Percentiles rank a stretch among this genome's conserved stretches.
These are phyloP conservation scores for Decapterus maruadsi DNA, from an alignment of 2,797 vertebrate genomes.

Conservation along the genomic window DNA sequence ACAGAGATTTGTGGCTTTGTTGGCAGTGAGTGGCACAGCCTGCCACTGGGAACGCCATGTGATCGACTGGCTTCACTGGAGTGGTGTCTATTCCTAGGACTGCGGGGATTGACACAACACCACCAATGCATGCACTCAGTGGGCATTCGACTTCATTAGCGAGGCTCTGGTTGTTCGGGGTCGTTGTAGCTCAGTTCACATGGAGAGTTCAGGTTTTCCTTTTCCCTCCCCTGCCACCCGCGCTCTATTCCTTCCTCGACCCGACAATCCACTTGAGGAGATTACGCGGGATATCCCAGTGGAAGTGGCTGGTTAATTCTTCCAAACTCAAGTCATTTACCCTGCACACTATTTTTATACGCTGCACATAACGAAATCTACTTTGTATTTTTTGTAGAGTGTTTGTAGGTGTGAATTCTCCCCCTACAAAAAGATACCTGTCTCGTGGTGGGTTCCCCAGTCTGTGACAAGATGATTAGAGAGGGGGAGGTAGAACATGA, in stretches of 20 bases:
- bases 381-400: constrained; percentile 13
- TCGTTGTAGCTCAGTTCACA: constrained; percentile 24
- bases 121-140: constrained; percentile 50
- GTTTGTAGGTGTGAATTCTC: constrained; percentile 8
- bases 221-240: not conserved
- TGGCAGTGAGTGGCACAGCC: constrained; percentile 75
- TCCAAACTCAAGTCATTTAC: constrained; percentile 28
- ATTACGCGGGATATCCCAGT: constrained; percentile 67
- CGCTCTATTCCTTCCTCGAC: constrained; percentile 32
- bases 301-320: constrained; percentile 41
- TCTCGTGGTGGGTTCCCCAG: constrained; percentile 11
- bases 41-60: constrained; percentile 70
- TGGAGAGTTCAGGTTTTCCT: constrained; percentile 16
- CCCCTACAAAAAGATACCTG: not conserved
- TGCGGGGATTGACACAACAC: constrained; percentile 33
- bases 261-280: constrained; percentile 68
- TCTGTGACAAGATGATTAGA: constrained; percentile 48
- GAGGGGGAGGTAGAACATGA: constrained; percentile 38
- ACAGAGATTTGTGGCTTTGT: constrained; percentile 61
- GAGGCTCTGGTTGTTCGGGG: constrained; percentile 30
- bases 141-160: constrained; percentile 51
- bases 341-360: constrained; percentile 8
- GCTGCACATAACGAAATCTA: constrained; percentile 3
- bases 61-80: constrained; percentile 65
- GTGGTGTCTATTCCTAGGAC: constrained; percentile 55